Conservation (phyloP, 2,113 vertebrate genomes). For the Semicossyphus pulcher region DNA sequence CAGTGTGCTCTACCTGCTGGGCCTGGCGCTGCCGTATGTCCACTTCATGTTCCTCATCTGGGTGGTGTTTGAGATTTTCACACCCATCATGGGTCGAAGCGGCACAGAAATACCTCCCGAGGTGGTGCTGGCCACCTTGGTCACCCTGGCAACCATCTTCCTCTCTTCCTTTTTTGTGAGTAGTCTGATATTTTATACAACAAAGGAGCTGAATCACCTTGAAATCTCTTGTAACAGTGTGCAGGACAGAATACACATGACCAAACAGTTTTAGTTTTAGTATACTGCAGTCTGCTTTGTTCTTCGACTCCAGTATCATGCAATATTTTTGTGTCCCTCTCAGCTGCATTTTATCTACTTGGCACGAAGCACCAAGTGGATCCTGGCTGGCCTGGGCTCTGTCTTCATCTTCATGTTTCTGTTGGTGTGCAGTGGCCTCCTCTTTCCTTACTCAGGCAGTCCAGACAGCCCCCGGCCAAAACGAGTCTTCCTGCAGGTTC, state of each 20-base stretch:
- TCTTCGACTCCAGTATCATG: not conserved
- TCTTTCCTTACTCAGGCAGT: constrained; percentile 92
- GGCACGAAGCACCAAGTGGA: constrained; percentile 88
- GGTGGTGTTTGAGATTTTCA: constrained; percentile 97
- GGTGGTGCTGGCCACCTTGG: constrained; percentile 88
- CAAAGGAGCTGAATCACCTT: too few relatives aligned
- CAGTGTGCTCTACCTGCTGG: constrained; percentile 87
- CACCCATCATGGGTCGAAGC: constrained; percentile 94
- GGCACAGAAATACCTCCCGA: constrained; percentile 95
- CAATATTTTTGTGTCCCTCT: constrained; percentile 37
- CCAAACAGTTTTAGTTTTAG: not conserved
- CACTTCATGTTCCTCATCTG: constrained; percentile 94
- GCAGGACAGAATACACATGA: not conserved
- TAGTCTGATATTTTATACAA: too few relatives aligned
- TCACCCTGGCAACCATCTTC: constrained; percentile 87
- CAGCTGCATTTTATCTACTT: constrained; percentile 96
- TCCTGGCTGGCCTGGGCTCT: constrained; percentile 84
- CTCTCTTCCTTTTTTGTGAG: constrained; percentile 96
- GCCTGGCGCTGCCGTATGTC: constrained; percentile 91
- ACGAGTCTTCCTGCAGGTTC: constrained; percentile 93
- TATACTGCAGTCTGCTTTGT: not conserved
- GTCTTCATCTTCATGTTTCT: constrained; percentile 86
- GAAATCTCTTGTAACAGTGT: too few relatives aligned
- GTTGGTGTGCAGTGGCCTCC: constrained; percentile 89
- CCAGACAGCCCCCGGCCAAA: constrained; percentile 90